phyloP scores from a whole-genome alignment of 35 echinoderm and acorn worm species.

The Apostichopus parvimensis region DNA sequence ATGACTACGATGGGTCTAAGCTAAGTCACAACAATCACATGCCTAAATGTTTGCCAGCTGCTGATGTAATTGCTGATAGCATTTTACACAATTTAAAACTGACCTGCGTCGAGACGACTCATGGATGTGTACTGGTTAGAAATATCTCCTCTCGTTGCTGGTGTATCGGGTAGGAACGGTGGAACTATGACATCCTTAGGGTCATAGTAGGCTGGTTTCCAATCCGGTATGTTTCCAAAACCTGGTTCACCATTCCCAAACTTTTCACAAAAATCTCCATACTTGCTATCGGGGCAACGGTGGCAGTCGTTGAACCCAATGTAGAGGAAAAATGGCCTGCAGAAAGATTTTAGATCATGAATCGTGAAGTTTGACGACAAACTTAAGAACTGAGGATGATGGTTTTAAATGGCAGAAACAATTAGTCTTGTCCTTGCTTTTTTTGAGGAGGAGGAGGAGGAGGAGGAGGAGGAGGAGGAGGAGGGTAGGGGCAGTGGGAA shows the following conservation, averaged over 20 bases:
- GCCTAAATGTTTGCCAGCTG: no score
- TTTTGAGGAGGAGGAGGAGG: no score
- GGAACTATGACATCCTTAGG: slow-evolving; percentile 89
- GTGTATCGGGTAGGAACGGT: slow-evolving; percentile 84
- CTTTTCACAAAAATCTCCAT: slow-evolving; percentile 94
- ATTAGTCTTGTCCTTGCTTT: no score
- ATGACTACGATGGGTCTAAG: no score
- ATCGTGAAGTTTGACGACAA: no score
- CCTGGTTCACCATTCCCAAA: slow-evolving; percentile 80
- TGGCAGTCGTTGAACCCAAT: slow-evolving; percentile 92
- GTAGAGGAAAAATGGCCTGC: slow-evolving; percentile 90
- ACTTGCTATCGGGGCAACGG: slow-evolving; percentile 66
- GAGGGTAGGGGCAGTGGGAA: no score
- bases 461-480: no score
- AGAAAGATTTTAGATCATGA: neutral
- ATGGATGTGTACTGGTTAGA: slow-evolving; percentile 86
- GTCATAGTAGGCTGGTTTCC: slow-evolving; percentile 88
- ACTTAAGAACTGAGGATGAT: no score
- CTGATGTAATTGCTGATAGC: no score
- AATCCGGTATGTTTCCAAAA: slow-evolving; percentile 79
- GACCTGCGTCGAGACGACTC: slow-evolving; percentile 91
- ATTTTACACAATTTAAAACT: neutral
- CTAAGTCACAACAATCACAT: no score
- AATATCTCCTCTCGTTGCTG: slow-evolving; percentile 82
- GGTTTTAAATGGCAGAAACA: no score